These are phyloP conservation scores for Nymphalis polychloros DNA, from an alignment of 2,888 invertebrate species.

Conservation along the genomic window DNA sequence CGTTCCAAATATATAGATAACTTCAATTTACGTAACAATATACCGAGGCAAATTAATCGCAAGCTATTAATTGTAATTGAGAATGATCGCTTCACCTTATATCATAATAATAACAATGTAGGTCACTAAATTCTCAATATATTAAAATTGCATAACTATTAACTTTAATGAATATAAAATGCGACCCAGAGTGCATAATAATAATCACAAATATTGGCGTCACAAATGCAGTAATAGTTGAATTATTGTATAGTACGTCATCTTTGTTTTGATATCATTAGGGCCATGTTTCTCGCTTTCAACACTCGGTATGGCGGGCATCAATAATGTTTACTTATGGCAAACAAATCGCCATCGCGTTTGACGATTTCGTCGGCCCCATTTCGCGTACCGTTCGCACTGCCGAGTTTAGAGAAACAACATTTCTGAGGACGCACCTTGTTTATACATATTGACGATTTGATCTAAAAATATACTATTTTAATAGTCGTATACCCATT, in stretches of 20 bases:
- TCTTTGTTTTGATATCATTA: slow-evolving; percentile 33
- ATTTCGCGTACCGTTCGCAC: slow-evolving; percentile 54
- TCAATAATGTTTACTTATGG: slow-evolving; percentile 59
- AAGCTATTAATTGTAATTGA: not conserved
- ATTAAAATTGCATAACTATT: not conserved
- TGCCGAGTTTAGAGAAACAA: slow-evolving; percentile 34
- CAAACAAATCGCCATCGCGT: slow-evolving; percentile 64
- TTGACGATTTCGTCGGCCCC: slow-evolving; percentile 50
- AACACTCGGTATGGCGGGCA: slow-evolving; percentile 46
- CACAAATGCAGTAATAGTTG: slow-evolving; percentile 15
- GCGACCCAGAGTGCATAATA: not conserved
- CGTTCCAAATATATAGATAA: not conserved
- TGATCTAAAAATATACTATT: slow-evolving; percentile 7
- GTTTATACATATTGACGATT: slow-evolving; percentile 14
- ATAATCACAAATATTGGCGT: slow-evolving; percentile 14
- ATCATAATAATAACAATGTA: not conserved
- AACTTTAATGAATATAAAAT: not conserved
- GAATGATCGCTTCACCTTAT: not conserved
- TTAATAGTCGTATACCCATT: not conserved
- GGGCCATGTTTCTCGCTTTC: slow-evolving; percentile 45
- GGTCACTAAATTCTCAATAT: not conserved
- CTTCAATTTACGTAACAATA: slow-evolving; percentile 5
- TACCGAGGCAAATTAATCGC: not conserved
- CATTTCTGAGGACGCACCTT: slow-evolving; percentile 27
- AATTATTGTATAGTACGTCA: slow-evolving; percentile 9